Evolutionary conservation across 2,888 invertebrate genomes (phyloP), one percentile per base, ranked within the genome.

Genomic region (Acleris emargana): DNA sequence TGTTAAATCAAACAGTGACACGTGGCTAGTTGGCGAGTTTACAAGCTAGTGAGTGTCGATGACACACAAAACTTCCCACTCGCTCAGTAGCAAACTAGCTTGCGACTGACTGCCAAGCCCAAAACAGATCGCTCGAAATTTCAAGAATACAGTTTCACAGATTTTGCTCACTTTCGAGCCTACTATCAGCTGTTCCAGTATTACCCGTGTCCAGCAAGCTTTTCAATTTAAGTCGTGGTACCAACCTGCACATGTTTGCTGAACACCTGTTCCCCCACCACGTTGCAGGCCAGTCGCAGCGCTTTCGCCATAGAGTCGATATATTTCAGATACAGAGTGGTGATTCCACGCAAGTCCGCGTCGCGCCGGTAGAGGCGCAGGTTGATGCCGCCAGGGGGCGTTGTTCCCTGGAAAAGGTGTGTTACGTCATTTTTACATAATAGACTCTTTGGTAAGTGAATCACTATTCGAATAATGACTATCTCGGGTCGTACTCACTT

Each of bases 261-360:
- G 64, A 95, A 89, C 5, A 93, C 82, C 57, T 94, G 94, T 50
- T 95, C 95, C 0, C 93, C 81, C 1, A 91, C 78, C 16, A 95
- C 81, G 54, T 81, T 87, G 67, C 93, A 89, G 0, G 95, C 94
- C 62, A 88, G 79, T 16, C 93, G 83, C 50, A 95, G 80, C 0
- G 93, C 94, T 62, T 91, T 87, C 0, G 94, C 95, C 58, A 93
- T 81, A 0, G 92, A 86, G 79, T 95, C 95, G 73, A 95, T 91
- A 53, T 93, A 93, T 62, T 90, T 89, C 18, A 94, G 87, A 79
- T 94, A 93, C 0, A 86, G 79, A 3, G 93, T 88, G 59, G 93
- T 85, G 72, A 94, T 76, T 70, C 94, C 95, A 49, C 91, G 87
- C 1, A 91, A 71, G 67, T 93, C 94, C 7, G 93, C 88, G 73